Percentiles rank a stretch among this genome's conserved stretches.
phyloP scores from a whole-genome alignment of 2,888 invertebrate species.

The Heliconius cydno region DNA sequence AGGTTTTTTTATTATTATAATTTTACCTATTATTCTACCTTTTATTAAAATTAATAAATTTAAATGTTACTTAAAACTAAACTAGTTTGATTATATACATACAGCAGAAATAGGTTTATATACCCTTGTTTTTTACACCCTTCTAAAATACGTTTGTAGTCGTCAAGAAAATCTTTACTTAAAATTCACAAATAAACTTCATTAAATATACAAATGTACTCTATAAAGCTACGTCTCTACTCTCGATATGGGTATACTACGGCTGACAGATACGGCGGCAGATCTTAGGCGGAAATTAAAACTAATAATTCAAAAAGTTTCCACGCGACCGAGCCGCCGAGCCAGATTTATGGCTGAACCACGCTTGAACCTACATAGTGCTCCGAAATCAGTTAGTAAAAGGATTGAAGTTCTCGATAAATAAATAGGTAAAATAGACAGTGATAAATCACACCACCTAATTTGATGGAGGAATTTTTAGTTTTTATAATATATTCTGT shows the following conservation, averaged over 20 bases:
- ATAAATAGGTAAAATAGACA: conserved; percentile 47
- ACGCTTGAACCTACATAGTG: conserved; percentile 72
- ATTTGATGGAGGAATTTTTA: conserved; percentile 11
- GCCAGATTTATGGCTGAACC: conserved; percentile 79
- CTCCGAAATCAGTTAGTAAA: conserved; percentile 51
- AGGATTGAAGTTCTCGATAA: conserved; percentile 47
- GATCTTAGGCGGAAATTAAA: conserved; percentile 84
- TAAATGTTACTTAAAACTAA: too few species aligned
- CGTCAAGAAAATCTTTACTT: background rate
- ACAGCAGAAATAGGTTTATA: too few species aligned
- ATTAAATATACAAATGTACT: background rate
- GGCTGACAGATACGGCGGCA: conserved; percentile 80
- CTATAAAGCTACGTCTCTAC: conserved; percentile 30
- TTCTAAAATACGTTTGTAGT: background rate
- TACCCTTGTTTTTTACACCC: too few species aligned
- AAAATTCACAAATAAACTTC: conserved; percentile 1
- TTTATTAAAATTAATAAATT: too few species aligned
- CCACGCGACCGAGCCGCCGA: conserved; percentile 79
- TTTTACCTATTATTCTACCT: too few species aligned
- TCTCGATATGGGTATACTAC: conserved; percentile 62
- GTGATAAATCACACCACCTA: conserved; percentile 38
- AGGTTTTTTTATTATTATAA: too few species aligned
- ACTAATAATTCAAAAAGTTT: conserved; percentile 85
- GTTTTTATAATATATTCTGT: background rate
- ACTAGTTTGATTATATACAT: too few species aligned